Evolutionary conservation across 2,888 invertebrate species (phyloP), one percentile per base, ranked within the genome.

Genomic region (Dicycla oo): DNA sequence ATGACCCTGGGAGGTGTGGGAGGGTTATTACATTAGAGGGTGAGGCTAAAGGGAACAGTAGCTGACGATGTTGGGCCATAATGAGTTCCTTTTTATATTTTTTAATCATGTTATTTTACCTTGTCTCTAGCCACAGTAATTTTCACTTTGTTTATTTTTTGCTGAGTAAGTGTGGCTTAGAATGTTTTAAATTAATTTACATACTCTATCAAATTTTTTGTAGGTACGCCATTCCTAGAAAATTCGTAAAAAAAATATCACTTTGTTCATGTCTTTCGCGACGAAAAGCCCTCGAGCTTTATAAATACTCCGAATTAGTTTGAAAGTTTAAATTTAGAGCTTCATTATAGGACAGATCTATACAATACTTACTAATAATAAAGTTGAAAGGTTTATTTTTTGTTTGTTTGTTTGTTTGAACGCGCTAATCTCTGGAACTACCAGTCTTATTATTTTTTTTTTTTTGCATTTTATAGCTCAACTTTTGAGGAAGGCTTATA

Each of bases 31-130:
- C 93, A 91, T 93, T 91, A 92, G 88, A 85, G 88, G 89, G 88
- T 88, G 86, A 73, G 91, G 86, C 84, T 84, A 84, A 88, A 91
- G 89, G 91, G 92, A 88, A 89, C 90, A 88, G 91, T 90, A 89
- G 88, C 91, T 89, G 92, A 91, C 91, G 90, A 88, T 85, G 93
- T 91, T 88, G 90, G 89, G 86, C 89, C 90, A 92, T 94, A 94
- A 94, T 94, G 93, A 94, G 93, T 91, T 94, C 92, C 92, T 93
- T 94, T 93, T 94, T 91, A 91, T 93, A 90, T 91, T 91, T 90
- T 84, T 91, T 89, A 89, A 90, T 90, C 88, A 89, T 88, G 89
- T 91, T 92, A 91, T 91, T 91, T 89, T 88, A 88, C 89, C 54
- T 62, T 62, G 66, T 66, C 69, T 73, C 88, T 88, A 88, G 89